Conservation (phyloP, 2,797 vertebrate species). For the Crocodylus rhombifer region DNA sequence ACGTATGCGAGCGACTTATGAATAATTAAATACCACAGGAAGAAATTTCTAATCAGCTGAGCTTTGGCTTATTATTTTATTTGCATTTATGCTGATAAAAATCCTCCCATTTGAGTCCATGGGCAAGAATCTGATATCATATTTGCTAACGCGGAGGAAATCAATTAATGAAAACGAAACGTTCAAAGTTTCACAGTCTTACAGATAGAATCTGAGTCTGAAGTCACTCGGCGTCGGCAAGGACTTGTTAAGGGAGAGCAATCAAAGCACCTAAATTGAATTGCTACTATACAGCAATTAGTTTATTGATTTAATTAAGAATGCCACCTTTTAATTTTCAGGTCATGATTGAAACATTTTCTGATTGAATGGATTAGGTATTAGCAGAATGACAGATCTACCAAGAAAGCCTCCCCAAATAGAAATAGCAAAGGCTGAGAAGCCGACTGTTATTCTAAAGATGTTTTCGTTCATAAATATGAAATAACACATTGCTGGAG, state of each 20-base stretch:
- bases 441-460: conserved; percentile 51
- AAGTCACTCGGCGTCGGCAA: conserved; percentile 87
- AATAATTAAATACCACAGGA: conserved; percentile 79
- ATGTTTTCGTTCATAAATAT: conserved; percentile 64
- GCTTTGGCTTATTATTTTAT: conserved; percentile 82
- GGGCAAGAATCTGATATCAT: conserved; percentile 91
- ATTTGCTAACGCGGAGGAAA: conserved; percentile 94
- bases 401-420: conserved; percentile 64
- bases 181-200: conserved; percentile 90
- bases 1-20: conserved; percentile 73
- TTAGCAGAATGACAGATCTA: conserved; percentile 77
- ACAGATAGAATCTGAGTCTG: conserved; percentile 90
- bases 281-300: conserved; percentile 95
- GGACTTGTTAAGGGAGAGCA: conserved; percentile 89
- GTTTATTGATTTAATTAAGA: conserved; percentile 99
- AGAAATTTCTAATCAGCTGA: conserved; percentile 77
- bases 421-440: conserved; percentile 31
- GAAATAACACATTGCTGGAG: conserved; percentile 63
- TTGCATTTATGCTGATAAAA: conserved; percentile 84
- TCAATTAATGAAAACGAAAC: conserved; percentile 97
- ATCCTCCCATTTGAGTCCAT: conserved; percentile 76
- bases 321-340: conserved; percentile 94
- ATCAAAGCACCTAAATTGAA: conserved; percentile 94
- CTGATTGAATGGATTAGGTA: conserved; percentile 81
- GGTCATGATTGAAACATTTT: conserved; percentile 88